phyloP scores from a whole-genome alignment of 2,888 invertebrate genomes.

The Acronicta leporina region DNA sequence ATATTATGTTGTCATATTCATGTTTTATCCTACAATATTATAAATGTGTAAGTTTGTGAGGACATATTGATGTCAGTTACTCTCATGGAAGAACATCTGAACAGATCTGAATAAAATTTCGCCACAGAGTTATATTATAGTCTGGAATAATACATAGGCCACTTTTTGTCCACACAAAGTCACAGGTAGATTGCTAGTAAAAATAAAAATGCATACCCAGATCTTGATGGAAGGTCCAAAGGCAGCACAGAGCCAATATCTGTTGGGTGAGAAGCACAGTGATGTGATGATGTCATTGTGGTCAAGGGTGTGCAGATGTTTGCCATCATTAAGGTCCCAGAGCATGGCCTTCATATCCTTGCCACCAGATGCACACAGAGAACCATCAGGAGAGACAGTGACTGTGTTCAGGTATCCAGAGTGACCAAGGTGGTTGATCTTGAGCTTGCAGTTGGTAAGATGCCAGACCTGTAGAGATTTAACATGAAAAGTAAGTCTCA shows the following conservation, averaged over 20 bases:
- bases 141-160: too few relatives aligned
- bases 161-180: too few relatives aligned
- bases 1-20: background rate
- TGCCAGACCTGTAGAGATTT: constrained; percentile 95
- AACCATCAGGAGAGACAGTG: constrained; percentile 99
- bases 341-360: constrained; percentile 99
- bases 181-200: too few relatives aligned
- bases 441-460: constrained; percentile 98
- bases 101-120: too few relatives aligned
- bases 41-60: too few relatives aligned
- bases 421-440: constrained; percentile 99
- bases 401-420: constrained; percentile 99
- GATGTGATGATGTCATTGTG: constrained; percentile 99
- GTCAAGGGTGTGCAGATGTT: constrained; percentile 99
- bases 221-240: constrained; percentile 99
- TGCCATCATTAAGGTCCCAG: constrained; percentile 99
- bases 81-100: too few relatives aligned
- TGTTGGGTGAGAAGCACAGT: constrained; percentile 99
- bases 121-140: too few relatives aligned
- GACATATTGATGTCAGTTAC: too few relatives aligned
- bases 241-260: constrained; percentile 99
- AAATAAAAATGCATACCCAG: constrained; percentile 97
- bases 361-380: constrained; percentile 99
- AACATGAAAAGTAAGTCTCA: background rate
- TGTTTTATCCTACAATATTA: too few relatives aligned